These are phyloP conservation scores for Dendropsophus ebraccatus DNA, from an alignment of 2,113 vertebrate species.

Conservation along the genomic window DNA sequence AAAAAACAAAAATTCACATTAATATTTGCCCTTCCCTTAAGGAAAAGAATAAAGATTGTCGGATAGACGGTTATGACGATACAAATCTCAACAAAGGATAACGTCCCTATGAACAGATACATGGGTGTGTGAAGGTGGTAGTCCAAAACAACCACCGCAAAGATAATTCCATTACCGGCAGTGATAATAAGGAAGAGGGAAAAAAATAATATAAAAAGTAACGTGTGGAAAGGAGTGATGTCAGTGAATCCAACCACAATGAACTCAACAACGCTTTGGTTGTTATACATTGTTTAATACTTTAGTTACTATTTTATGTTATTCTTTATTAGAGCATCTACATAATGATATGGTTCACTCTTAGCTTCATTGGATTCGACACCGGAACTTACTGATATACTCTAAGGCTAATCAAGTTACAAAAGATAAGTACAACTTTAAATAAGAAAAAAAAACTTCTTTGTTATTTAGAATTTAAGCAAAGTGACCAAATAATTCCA, in stretches of 20 bases:
- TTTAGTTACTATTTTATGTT: too few species aligned
- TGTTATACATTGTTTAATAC: not conserved
- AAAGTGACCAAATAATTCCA: not conserved
- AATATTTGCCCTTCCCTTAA: slow-evolving; percentile 60
- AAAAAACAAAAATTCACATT: slow-evolving; percentile 63
- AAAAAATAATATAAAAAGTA: slow-evolving; percentile 60
- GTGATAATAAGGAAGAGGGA: slow-evolving; percentile 63
- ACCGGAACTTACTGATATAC: too few species aligned
- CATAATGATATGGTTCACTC: not conserved
- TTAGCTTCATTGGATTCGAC: too few species aligned
- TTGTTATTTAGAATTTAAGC: not conserved
- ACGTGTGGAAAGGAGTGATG: slow-evolving; percentile 34
- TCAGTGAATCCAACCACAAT: slow-evolving; percentile 62
- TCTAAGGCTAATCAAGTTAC: too few species aligned
- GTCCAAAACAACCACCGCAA: slow-evolving; percentile 61
- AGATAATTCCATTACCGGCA: slow-evolving; percentile 61
- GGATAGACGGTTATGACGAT: slow-evolving; percentile 63
- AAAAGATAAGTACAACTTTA: too few species aligned
- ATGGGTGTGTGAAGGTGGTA: slow-evolving; percentile 62
- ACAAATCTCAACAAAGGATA: slow-evolving; percentile 66
- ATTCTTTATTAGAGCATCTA: not conserved
- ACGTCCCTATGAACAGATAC: slow-evolving; percentile 64
- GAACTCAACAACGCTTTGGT: slow-evolving; percentile 59
- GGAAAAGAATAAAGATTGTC: slow-evolving; percentile 63
- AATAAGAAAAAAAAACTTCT: not conserved